Conservation (phyloP, 2,797 vertebrate genomes). For the Ctenopoma kingsleyae region DNA sequence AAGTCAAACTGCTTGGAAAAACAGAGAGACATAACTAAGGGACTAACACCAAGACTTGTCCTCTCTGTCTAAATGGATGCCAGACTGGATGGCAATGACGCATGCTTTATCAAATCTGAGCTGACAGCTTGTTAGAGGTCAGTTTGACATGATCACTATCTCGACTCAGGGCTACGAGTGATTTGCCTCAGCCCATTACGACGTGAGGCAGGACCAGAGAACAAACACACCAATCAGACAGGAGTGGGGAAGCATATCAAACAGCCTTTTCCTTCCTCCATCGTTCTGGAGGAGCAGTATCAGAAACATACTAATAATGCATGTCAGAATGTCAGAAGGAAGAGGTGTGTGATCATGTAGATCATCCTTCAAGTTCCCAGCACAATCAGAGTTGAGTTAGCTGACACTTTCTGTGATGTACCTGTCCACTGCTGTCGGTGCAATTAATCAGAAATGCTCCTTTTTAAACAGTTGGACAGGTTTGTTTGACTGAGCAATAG, state of each 20-base stretch:
- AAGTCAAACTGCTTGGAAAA: slow-evolving; percentile 25
- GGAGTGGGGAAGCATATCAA: slow-evolving; percentile 57
- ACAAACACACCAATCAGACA: slow-evolving; percentile 44
- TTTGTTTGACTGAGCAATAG: slow-evolving; percentile 31
- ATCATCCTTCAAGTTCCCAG: slow-evolving; percentile 29
- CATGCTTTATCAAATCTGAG: slow-evolving; percentile 79
- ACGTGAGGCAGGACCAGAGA: slow-evolving; percentile 50
- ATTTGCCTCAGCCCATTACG: slow-evolving; percentile 72
- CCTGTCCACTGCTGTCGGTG: slow-evolving; percentile 47
- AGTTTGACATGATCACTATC: slow-evolving; percentile 80
- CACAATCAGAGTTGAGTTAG: slow-evolving; percentile 40
- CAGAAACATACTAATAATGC: slow-evolving; percentile 43
- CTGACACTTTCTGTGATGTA: slow-evolving; percentile 50
- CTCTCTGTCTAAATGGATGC: slow-evolving; percentile 60
- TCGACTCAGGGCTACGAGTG: slow-evolving; percentile 68
- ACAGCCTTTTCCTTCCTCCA: not conserved
- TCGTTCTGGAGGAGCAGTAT: slow-evolving; percentile 13
- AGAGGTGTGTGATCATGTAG: not conserved
- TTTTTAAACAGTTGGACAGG: slow-evolving; percentile 24
- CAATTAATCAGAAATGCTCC: slow-evolving; percentile 38
- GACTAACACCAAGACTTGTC: slow-evolving; percentile 56
- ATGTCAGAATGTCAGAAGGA: slow-evolving; percentile 42
- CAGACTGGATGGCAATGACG: slow-evolving; percentile 62
- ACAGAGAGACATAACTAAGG: not conserved
- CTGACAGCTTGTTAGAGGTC: slow-evolving; percentile 84